These are phyloP conservation scores for Cinara cedri DNA, from an alignment of 2,888 invertebrate species.

Conservation along the genomic window DNA sequence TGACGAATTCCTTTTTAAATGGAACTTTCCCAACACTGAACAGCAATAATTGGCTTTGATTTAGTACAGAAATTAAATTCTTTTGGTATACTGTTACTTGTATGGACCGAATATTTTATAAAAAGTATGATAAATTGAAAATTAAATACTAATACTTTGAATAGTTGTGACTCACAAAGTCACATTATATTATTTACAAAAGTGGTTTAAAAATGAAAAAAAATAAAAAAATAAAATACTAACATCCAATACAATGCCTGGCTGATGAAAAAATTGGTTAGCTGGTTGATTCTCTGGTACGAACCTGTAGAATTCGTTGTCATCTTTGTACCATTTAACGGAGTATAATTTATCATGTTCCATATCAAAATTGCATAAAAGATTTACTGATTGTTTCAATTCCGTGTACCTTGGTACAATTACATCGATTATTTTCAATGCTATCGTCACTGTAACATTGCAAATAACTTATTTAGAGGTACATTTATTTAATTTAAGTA, in stretches of 20 bases:
- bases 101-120: too few species aligned
- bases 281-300: slow-evolving; percentile 59
- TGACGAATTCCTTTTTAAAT: too few species aligned
- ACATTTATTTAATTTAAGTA: too few species aligned
- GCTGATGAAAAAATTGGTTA: slow-evolving; percentile 59
- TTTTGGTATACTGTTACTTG: too few species aligned
- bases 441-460: slow-evolving; percentile 57
- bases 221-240: slow-evolving; percentile 57
- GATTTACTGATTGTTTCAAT: slow-evolving; percentile 58
- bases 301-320: slow-evolving; percentile 60
- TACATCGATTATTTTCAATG: slow-evolving; percentile 59
- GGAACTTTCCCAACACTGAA: too few species aligned
- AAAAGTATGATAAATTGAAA: too few species aligned
- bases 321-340: slow-evolving; percentile 61
- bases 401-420: slow-evolving; percentile 59
- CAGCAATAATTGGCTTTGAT: too few species aligned
- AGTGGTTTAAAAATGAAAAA: not conserved
- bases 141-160: too few species aligned
- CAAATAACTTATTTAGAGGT: not conserved
- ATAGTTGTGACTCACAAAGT: too few species aligned
- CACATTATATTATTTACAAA: not conserved
- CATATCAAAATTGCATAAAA: slow-evolving; percentile 60
- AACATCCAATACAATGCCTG: slow-evolving; percentile 60
- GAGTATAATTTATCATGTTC: slow-evolving; percentile 59
- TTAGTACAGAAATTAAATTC: too few species aligned